These are phyloP conservation scores for Anser cygnoides DNA, from an alignment of 2,113 vertebrate genomes.

Conservation along the genomic window DNA sequence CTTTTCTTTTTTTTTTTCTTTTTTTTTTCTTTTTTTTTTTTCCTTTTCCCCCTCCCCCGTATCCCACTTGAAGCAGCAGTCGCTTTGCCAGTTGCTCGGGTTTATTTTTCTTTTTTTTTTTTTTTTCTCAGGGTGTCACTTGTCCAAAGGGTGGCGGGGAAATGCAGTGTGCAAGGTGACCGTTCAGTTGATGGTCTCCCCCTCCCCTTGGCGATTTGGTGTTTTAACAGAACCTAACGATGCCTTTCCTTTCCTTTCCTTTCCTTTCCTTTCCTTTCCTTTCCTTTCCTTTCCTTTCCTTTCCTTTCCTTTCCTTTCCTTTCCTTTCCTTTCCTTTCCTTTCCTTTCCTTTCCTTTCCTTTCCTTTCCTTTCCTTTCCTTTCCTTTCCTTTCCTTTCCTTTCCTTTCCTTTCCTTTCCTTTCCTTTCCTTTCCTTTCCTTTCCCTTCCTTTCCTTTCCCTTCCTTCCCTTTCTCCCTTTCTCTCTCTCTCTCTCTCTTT, in stretches of 20 bases:
- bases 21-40: not conserved
- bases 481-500: rapidly evolving
- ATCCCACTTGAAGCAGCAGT: not conserved
- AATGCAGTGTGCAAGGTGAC: not conserved
- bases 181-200: not conserved
- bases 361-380: not conserved
- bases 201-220: not conserved
- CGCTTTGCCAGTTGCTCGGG: not conserved
- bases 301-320: too few species aligned
- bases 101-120: not conserved
- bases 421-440: not conserved
- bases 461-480: too few species aligned
- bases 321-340: too few species aligned
- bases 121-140: not conserved
- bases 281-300: not conserved
- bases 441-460: not conserved
- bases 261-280: not conserved
- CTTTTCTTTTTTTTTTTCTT: rapidly evolving
- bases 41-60: too few species aligned
- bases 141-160: slow-evolving; percentile 31
- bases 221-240: not conserved
- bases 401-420: not conserved
- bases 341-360: too few species aligned
- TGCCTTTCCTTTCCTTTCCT: not conserved
- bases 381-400: not conserved